These are phyloP conservation scores for Pontoporia blainvillei DNA, from an alignment of 2,113 vertebrate species.

Conservation along the genomic window DNA sequence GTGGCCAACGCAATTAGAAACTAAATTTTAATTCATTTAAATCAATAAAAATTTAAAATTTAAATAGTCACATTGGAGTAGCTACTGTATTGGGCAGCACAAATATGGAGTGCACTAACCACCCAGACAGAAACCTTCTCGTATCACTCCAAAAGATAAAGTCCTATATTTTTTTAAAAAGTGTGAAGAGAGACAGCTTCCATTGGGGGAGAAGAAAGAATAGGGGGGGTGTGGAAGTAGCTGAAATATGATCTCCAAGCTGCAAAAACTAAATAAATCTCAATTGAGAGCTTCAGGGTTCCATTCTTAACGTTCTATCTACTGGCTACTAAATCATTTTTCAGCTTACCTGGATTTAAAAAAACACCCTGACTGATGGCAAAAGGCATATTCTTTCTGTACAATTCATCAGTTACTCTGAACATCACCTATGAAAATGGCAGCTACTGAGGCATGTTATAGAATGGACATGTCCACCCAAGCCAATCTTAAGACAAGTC, in stretches of 20 bases:
- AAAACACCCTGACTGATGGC: neutral
- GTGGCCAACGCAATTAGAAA: neutral
- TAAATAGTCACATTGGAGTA: neutral
- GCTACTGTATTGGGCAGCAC: neutral
- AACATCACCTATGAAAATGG: neutral
- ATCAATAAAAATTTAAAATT: neutral
- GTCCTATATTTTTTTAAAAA: neutral
- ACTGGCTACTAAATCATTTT: neutral
- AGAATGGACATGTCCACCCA: neutral
- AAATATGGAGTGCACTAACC: neutral
- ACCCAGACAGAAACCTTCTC: neutral
- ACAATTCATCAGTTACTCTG: neutral
- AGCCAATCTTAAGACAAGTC: neutral
- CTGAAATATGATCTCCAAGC: neutral
- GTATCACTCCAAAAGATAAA: neutral
- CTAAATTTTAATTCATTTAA: neutral
- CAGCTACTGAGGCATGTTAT: neutral
- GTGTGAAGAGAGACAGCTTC: neutral
- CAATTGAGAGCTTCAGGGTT: neutral
- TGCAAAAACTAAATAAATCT: neutral
- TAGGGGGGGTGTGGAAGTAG: neutral
- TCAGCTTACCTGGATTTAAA: neutral
- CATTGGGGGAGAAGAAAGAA: neutral
- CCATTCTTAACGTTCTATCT: neutral
- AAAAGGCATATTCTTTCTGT: neutral